These are phyloP conservation scores for Eupeodes luniger DNA, from an alignment of 2,888 invertebrate species.

Conservation along the genomic window DNA sequence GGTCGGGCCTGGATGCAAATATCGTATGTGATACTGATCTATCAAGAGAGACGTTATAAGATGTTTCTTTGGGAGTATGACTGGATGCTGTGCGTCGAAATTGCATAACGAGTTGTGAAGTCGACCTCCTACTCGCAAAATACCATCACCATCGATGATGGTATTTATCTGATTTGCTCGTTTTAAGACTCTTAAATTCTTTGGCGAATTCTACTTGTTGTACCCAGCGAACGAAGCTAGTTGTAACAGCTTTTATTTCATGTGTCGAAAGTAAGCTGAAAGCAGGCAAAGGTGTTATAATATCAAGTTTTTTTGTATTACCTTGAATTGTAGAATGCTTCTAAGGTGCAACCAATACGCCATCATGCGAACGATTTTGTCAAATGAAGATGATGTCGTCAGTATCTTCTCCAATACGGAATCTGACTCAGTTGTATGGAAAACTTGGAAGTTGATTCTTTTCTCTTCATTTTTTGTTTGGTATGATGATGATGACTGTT, in stretches of 20 bases:
- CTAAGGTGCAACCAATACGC: constrained; percentile 17
- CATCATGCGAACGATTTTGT: not conserved
- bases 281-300: not conserved
- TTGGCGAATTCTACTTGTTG: constrained; percentile 1
- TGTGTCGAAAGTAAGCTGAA: constrained; percentile 12
- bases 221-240: not conserved
- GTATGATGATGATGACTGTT: not conserved
- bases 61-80: constrained; percentile 36
- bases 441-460: not conserved
- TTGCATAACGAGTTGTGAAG: constrained; percentile 38
- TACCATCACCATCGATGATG: constrained; percentile 23
- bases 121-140: constrained; percentile 49
- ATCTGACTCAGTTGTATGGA: not conserved
- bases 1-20: constrained; percentile 21
- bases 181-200: constrained; percentile 1
- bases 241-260: constrained; percentile 4
- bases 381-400: constrained; percentile 6
- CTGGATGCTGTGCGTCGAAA: constrained; percentile 38
- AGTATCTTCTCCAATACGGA: not conserved
- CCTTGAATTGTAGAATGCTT: constrained; percentile 23
- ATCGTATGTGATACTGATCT: constrained; percentile 10
- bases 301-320: constrained; percentile 2
- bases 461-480: constrained; percentile 12
- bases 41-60: not conserved
- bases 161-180: not conserved